These are phyloP conservation scores for Bradynema listronoti DNA, from an alignment of 1,140 invertebrate genomes.

Conservation along the genomic window DNA sequence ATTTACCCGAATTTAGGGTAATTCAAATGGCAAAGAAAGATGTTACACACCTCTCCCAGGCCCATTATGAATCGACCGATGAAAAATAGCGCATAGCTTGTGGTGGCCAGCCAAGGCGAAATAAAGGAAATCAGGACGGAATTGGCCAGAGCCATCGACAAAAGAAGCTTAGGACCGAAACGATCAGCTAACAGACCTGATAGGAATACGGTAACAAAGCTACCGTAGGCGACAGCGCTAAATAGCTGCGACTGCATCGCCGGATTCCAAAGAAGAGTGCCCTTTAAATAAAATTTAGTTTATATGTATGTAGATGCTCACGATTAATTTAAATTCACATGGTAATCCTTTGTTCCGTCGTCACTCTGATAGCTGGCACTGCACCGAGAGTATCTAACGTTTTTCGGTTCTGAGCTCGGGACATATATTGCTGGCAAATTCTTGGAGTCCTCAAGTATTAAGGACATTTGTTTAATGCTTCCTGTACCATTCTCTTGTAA, in stretches of 20 bases:
- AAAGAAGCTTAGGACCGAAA: conserved; percentile 33
- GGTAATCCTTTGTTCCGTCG: neutral
- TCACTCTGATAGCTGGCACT: neutral
- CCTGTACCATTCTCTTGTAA: neutral
- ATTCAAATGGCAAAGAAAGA: neutral
- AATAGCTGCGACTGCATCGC: conserved; percentile 26
- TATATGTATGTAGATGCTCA: neutral
- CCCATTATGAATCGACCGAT: conserved; percentile 31
- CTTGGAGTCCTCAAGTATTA: neutral
- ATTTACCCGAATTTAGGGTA: no score
- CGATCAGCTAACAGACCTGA: conserved; percentile 35
- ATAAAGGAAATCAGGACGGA: conserved; percentile 21
- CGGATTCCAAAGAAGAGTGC: conserved; percentile 22
- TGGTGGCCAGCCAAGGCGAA: conserved; percentile 13
- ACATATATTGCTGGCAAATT: neutral
- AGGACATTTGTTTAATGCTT: neutral
- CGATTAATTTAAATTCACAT: neutral
- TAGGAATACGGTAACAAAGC: conserved; percentile 24
- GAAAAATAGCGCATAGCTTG: conserved; percentile 28
- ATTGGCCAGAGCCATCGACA: conserved; percentile 11
- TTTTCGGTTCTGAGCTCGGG: no score
- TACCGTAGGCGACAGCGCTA: conserved; percentile 29
- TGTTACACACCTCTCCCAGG: conserved; percentile 19
- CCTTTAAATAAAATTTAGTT: conserved; percentile 10
- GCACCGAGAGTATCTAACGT: no score